A percentile compares a stretch with the other conserved stretches of the same genome.
phyloP scores from a whole-genome alignment of 2,888 invertebrate genomes.

The Zootermopsis nevadensis region DNA sequence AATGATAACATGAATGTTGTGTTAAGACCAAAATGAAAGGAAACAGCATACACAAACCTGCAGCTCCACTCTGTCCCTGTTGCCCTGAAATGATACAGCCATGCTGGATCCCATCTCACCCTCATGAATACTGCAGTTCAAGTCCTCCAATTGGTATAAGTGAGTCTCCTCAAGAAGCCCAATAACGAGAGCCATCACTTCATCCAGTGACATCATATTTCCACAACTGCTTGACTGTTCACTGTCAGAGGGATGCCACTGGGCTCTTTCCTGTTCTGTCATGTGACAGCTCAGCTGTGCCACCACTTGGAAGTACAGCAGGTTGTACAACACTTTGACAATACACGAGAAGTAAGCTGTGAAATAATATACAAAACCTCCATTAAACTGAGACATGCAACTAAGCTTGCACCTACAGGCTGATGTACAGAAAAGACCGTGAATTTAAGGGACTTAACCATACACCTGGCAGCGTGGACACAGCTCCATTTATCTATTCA shows the following conservation, averaged over 20 bases:
- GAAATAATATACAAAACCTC: constrained; percentile 58
- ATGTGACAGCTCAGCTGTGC: constrained; percentile 80
- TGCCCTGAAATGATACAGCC: not conserved
- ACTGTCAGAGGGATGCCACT: constrained; percentile 56
- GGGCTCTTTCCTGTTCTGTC: constrained; percentile 71
- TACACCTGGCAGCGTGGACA: no score
- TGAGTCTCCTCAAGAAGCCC: constrained; percentile 68
- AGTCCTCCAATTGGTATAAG: constrained; percentile 63
- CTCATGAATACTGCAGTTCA: not conserved
- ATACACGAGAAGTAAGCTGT: constrained; percentile 89
- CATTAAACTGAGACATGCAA: not conserved
- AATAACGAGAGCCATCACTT: constrained; percentile 64
- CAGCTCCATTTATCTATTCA: no score
- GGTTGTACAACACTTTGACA: constrained; percentile 88
- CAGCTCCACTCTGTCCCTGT: not conserved
- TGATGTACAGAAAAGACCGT: no score
- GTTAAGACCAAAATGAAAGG: no score
- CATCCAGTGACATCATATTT: constrained; percentile 60
- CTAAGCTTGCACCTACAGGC: no score
- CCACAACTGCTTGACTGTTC: constrained; percentile 48
- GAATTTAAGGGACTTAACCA: no score
- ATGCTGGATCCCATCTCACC: not conserved
- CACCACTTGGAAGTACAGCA: constrained; percentile 89
- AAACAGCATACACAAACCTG: not conserved
- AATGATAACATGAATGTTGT: no score